These are phyloP conservation scores for Tachysurus vachellii DNA, from an alignment of 2,113 vertebrate species.

Conservation along the genomic window DNA sequence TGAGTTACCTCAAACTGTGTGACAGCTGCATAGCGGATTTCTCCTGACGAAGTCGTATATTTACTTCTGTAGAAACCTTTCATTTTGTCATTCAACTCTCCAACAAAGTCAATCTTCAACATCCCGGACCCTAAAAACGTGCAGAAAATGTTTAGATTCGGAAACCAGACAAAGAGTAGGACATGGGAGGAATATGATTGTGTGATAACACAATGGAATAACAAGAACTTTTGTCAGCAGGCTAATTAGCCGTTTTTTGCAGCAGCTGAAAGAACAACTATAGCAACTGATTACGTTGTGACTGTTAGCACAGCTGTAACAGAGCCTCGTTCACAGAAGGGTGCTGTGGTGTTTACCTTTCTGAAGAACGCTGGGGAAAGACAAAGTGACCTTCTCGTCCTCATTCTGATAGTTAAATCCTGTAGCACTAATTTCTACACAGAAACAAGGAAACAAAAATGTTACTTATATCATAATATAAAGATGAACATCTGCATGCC, in stretches of 20 bases:
- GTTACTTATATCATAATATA: neutral
- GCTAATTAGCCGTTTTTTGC: neutral
- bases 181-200: neutral
- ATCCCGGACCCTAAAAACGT: constrained; percentile 80
- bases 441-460: constrained; percentile 24
- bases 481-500: neutral
- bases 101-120: constrained; percentile 96
- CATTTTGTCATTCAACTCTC: constrained; percentile 98
- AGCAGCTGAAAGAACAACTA: constrained; percentile 6
- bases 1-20: constrained; percentile 94
- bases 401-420: constrained; percentile 99
- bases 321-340: neutral
- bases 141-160: neutral
- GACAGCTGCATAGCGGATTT: constrained; percentile 91
- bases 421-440: constrained; percentile 92
- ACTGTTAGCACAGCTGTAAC: constrained; percentile 12
- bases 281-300: constrained; percentile 37
- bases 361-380: constrained; percentile 90
- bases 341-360: constrained; percentile 76
- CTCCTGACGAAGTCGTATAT: constrained; percentile 84
- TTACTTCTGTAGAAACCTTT: constrained; percentile 98
- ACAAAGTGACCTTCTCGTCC: constrained; percentile 98
- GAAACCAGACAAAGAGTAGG: too few relatives aligned
- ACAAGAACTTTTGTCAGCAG: constrained; percentile 16
- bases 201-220: neutral